Conservation (phyloP, 2,888 invertebrate species). For the Amiota minor region DNA sequence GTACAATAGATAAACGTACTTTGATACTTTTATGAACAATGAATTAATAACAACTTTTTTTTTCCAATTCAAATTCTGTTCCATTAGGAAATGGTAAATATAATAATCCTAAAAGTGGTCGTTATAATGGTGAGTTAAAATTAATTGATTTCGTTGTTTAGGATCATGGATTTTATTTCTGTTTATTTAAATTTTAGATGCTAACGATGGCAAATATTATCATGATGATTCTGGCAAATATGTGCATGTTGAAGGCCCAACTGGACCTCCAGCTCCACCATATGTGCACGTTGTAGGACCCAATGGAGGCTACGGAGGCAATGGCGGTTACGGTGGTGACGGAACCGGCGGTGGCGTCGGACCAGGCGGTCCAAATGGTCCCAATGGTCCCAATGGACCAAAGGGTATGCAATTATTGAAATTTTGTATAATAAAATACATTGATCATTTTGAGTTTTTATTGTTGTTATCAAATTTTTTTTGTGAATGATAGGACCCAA, state of each 20-base stretch:
- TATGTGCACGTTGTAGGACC: conserved; percentile 70
- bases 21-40: no score
- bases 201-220: conserved; percentile 66
- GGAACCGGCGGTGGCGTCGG: conserved; percentile 66
- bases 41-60: no score
- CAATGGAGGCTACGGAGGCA: conserved; percentile 66
- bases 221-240: conserved; percentile 72
- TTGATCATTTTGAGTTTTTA: conserved; percentile 61
- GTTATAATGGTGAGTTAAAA: conserved; percentile 59
- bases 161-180: neutral
- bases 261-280: conserved; percentile 70
- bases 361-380: conserved; percentile 62
- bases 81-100: conserved; percentile 64
- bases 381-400: conserved; percentile 64
- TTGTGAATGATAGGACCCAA: conserved; percentile 62
- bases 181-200: conserved; percentile 43
- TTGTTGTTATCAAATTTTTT: neutral
- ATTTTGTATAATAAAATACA: no score
- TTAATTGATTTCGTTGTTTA: neutral
- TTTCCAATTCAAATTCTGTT: conserved; percentile 32
- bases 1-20: no score
- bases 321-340: conserved; percentile 61
- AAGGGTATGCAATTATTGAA: conserved; percentile 51
- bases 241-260: conserved; percentile 71
- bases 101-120: conserved; percentile 49